Base-by-base conservation (phyloP, 2,888 invertebrate species). In the Stenotaenia linearis region DNA sequence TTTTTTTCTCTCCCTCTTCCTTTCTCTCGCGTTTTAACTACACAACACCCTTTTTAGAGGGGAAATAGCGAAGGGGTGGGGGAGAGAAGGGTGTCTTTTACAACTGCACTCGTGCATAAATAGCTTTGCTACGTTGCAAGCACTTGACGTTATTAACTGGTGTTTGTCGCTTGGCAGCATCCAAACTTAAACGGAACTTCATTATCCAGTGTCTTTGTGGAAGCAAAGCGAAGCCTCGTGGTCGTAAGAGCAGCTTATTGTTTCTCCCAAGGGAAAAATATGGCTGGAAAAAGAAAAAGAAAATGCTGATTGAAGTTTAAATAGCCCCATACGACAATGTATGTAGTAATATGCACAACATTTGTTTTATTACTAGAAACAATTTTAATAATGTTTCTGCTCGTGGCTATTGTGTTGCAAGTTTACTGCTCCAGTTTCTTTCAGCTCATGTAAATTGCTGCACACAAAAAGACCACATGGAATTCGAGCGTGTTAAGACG, bases 71-170 rank as follows among this genome's bases (percentile, higher is more conserved):
- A 12, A 25, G 69, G 23, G 10, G 69, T 28, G 15, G 25, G 56
- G 61, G 69, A 28, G 69, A 69, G 9, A 28, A 28, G 69, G 69
- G 69, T 69, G 69, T 69, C 69, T 69, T 69, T 69, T 69, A 69
- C 69, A 69, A 69, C 69, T 69, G 69, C 69, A 69, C 69, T 69
- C 69, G 69, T 69, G 69, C 69, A 69, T 69, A 69, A 69, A 69
- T 69, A 69, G 69, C 69, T 69, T 69, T 69, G 69, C 69, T 69
- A 69, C 28, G 69, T 28, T n/a, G 69, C 69, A 28, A 69, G 69
- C 69, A 69, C 69, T 69, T 69, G 69, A 69, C 69, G 69, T 69
- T 69, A 69, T 69, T 69, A 69, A 69, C 69, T 69, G 69, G 69
- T 69, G 69, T 69, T 69, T 69, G 69, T 69, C 69, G 69, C 69